A percentile compares a stretch with the other conserved stretches of the same genome.
These are phyloP conservation scores for Paralinhomoeus sp. DNA, from an alignment of 2,888 invertebrate genomes.

Conservation along the genomic window DNA sequence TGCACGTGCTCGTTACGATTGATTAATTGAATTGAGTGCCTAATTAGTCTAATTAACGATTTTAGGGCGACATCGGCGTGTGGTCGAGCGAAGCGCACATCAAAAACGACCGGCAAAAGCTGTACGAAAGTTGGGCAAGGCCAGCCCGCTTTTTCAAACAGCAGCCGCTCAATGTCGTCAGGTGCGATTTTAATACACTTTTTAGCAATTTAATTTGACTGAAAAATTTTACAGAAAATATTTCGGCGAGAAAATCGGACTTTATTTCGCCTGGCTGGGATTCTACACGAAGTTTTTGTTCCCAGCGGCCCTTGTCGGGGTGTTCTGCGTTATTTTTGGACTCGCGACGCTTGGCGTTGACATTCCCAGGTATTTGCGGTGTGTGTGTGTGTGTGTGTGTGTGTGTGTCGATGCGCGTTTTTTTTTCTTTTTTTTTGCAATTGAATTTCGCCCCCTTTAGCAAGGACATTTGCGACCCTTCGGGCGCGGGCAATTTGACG, in stretches of 20 bases:
- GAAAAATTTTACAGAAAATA: conserved; percentile 11
- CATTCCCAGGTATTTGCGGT: conserved; percentile 61
- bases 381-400: too few relatives aligned
- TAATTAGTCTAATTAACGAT: too few relatives aligned
- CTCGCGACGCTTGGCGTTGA: conserved; percentile 58
- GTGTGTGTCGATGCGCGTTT: too few relatives aligned
- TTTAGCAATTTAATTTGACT: conserved; percentile 1
- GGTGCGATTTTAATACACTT: conserved; percentile 16
- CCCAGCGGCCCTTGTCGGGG: conserved; percentile 10
- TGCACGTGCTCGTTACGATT: too few relatives aligned
- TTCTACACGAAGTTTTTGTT: conserved; percentile 14
- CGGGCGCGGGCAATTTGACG: conserved; percentile 28
- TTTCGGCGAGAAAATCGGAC: conserved; percentile 17
- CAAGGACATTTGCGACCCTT: conserved; percentile 12
- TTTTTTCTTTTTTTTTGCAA: too few relatives aligned
- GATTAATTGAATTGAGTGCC: too few relatives aligned
- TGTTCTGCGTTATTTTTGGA: conserved; percentile 63
- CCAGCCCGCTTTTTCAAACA: conserved; percentile 69
- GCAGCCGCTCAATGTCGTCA: conserved; percentile 65
- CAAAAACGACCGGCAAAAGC: conserved; percentile 35
- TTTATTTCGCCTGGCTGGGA: conserved; percentile 20
- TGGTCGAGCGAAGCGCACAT: background rate
- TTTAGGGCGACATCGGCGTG: too few relatives aligned
- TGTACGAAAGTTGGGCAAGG: conserved; percentile 77
- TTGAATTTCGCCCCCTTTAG: too few relatives aligned